Conservation (phyloP, 2,888 invertebrate genomes). For the Tachystola acroxantha region DNA sequence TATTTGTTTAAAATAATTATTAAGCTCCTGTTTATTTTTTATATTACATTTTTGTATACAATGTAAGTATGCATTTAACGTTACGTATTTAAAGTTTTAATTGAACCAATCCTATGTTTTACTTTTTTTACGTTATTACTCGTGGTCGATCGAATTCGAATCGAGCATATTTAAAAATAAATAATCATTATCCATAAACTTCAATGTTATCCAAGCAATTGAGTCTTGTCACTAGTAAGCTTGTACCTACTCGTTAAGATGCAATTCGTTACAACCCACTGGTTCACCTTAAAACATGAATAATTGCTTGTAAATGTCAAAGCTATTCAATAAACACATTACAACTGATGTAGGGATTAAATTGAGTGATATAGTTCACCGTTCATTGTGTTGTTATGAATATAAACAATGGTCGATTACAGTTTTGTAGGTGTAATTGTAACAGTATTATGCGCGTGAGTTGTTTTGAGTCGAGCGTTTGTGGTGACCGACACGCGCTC, state of each 20-base stretch:
- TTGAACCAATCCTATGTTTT: too few relatives aligned
- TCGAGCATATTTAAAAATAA: too few relatives aligned
- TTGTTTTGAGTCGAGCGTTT: neutral
- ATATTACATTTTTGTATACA: too few relatives aligned
- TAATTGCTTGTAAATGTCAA: constrained; percentile 1
- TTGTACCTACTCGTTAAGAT: neutral
- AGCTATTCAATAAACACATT: neutral
- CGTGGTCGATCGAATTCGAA: too few relatives aligned
- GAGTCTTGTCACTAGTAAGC: neutral
- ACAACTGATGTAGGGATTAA: neutral
- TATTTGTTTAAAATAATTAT: too few relatives aligned
- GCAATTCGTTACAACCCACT: constrained; percentile 1
- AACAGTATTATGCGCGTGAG: constrained; percentile 8
- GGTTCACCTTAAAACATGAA: constrained; percentile 1
- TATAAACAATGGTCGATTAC: constrained; percentile 6
- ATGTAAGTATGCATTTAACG: too few relatives aligned
- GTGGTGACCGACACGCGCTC: constrained; percentile 1
- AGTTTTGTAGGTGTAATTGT: constrained; percentile 9
- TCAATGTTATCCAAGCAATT: neutral
- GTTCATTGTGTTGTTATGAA: neutral
- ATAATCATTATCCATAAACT: too few relatives aligned
- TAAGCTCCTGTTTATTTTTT: too few relatives aligned
- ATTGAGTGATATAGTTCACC: neutral
- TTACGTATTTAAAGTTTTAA: too few relatives aligned
- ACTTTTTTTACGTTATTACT: too few relatives aligned